Conservation (phyloP, 2,113 vertebrate genomes). For the Sardina pilchardus region DNA sequence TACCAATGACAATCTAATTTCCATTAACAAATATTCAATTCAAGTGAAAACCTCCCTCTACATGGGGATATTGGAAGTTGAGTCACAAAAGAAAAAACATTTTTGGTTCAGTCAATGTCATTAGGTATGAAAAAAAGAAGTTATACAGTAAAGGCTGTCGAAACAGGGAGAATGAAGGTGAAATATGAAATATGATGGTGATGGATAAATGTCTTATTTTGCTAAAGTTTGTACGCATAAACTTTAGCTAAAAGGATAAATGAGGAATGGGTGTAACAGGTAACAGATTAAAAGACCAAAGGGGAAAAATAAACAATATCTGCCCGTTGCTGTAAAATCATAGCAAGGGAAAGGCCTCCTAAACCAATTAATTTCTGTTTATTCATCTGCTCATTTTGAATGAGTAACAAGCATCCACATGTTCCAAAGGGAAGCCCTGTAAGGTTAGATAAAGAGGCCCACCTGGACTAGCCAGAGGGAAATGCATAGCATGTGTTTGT, state of each 20-base stretch:
- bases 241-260: not conserved
- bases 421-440: slow-evolving; percentile 52
- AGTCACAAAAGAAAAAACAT: not conserved
- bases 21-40: not conserved
- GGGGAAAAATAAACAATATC: not conserved
- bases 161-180: too few species aligned
- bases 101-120: too few species aligned
- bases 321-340: not conserved
- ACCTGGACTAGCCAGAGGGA: slow-evolving; percentile 40
- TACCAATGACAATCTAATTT: not conserved
- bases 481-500: not conserved
- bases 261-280: not conserved
- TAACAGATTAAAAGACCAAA: not conserved
- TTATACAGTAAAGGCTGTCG: too few species aligned
- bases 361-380: slow-evolving; percentile 8
- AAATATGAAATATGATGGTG: not conserved
- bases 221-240: not conserved
- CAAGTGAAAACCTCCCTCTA: not conserved
- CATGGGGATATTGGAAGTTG: not conserved
- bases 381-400: not conserved
- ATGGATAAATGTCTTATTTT: too few species aligned
- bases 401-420: slow-evolving; percentile 10
- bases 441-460: slow-evolving; percentile 55
- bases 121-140: too few species aligned
- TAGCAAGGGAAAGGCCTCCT: not conserved